phyloP scores from a whole-genome alignment of 1,140 invertebrate species.

The Drosophila quadrilineata region DNA sequence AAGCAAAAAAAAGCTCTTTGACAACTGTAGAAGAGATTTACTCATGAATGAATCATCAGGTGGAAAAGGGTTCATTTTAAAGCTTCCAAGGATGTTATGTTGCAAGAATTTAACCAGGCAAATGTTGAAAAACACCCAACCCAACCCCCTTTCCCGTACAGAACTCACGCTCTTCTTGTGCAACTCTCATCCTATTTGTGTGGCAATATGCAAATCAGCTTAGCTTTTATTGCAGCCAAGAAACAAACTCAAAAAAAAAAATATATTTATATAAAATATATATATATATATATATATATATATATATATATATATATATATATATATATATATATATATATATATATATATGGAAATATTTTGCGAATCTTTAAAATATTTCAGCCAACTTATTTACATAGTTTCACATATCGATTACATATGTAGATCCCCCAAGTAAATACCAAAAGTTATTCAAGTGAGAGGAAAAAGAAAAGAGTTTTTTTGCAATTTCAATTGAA shows the following conservation, averaged over 20 bases:
- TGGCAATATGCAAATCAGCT: conserved; percentile 13
- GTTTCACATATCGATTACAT: too few relatives aligned
- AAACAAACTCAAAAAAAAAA: not conserved
- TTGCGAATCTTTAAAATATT: too few relatives aligned
- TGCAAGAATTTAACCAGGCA: conserved; percentile 13
- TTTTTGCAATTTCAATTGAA: too few relatives aligned
- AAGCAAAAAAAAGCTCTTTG: conserved; percentile 12
- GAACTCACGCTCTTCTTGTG: not conserved
- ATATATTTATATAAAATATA: too few relatives aligned
- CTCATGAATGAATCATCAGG: conserved; percentile 33
- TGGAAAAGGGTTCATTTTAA: conserved; percentile 11
- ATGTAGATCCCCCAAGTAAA: too few relatives aligned
- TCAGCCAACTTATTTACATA: too few relatives aligned
- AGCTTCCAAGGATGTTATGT: not conserved
- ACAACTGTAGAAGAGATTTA: not conserved
- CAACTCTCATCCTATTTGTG: not conserved
- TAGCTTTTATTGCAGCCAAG: not conserved
- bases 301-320: too few relatives aligned
- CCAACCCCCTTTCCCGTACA: not conserved
- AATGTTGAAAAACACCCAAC: not conserved
- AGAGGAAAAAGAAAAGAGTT: not conserved
- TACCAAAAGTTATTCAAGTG: too few relatives aligned
- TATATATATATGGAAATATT: too few relatives aligned
- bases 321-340: too few relatives aligned
- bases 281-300: too few relatives aligned